Base-by-base conservation (phyloP, 92 coral and sea anemone species). In the Umimayanthus kanabou region DNA sequence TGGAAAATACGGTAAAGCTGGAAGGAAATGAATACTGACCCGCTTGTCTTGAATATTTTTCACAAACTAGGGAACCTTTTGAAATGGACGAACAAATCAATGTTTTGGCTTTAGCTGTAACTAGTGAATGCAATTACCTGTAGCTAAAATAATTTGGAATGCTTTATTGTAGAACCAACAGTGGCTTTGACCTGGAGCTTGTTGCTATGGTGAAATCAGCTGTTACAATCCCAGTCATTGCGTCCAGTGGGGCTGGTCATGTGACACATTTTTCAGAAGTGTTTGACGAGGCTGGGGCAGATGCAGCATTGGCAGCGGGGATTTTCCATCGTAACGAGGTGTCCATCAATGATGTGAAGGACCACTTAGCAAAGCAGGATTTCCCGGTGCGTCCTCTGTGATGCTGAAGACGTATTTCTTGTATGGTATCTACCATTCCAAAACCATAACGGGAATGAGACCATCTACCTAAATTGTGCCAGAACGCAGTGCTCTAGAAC, bases 231-330 rank as follows among this genome's bases (percentile, higher is more conserved):
- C 93, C 93, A 4, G 93, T 91, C 77, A 91, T 91, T 39, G 93
- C 93, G 18, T 91, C 93, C 37, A 91, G 93, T 78, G 93, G 93
- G n/a, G 93, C 93, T 28, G 93, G 93, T 39, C 91, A 85, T 6
- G 93, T 91, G 79, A 45, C 85, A 23, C 91, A 91, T 65, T 91
- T 91, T 64, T 72, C 91, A 16, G 91, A 91, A 33, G 91, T 91
- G 81, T 91, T 91, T 79, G 89, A 76, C 65, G 78, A 84, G 45
- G 83, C 93, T 22, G 70, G 86, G 22, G 93, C 93, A 6, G 91
- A 91, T 55, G 93, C 91, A 22, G 93, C 91, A 18, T 78, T 91
- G 39, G 93, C 93, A 9, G 93, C 91, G 1, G 93, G 91, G 47
- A 91, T 91, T 76, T 91, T 91, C 40, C 93, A 91, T 58, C 89